A percentile compares a stretch with the other conserved stretches of the same genome.
phyloP scores from a whole-genome alignment of 2,113 vertebrate genomes.

The Poeciliopsis occidentalis region DNA sequence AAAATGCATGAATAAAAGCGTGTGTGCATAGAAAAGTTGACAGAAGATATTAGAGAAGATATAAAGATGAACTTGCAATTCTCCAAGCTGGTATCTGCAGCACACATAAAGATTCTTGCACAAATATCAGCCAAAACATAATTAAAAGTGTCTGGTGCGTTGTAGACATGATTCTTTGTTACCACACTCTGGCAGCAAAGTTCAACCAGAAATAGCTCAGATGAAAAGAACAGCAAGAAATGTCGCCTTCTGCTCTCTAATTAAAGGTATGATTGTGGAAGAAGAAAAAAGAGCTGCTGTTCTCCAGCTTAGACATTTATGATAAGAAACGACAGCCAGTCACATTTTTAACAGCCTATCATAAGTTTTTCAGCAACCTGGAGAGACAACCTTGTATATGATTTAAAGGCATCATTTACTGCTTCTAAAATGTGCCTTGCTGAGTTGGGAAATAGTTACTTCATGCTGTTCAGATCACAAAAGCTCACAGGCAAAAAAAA shows the following conservation, averaged over 20 bases:
- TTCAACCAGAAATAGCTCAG: slow-evolving; percentile 66
- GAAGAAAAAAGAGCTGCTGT: slow-evolving; percentile 35
- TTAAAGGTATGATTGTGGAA: slow-evolving; percentile 51
- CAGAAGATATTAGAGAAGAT: slow-evolving; percentile 22
- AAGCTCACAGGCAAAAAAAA: slow-evolving; percentile 31
- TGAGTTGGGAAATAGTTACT: slow-evolving; percentile 16
- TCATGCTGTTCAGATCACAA: slow-evolving; percentile 43
- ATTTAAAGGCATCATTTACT: slow-evolving; percentile 51
- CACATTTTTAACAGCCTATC: slow-evolving; percentile 45
- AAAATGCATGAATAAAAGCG: slow-evolving; percentile 7
- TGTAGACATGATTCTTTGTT: slow-evolving; percentile 61
- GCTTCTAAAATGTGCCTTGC: slow-evolving; percentile 28
- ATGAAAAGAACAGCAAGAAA: slow-evolving; percentile 59
- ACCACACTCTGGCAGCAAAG: slow-evolving; percentile 56
- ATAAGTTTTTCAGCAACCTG: slow-evolving; percentile 29
- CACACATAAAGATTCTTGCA: slow-evolving; percentile 36
- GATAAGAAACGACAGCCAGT: slow-evolving; percentile 51
- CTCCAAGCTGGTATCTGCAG: slow-evolving; percentile 33
- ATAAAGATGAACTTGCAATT: slow-evolving; percentile 48
- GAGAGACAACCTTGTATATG: slow-evolving; percentile 34
- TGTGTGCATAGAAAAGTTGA: slow-evolving; percentile 29
- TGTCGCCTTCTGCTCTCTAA: slow-evolving; percentile 69
- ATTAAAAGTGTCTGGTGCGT: slow-evolving; percentile 59
- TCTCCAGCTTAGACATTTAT: slow-evolving; percentile 30
- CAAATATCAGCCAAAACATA: slow-evolving; percentile 61